Evolutionary conservation across 2,797 vertebrate species (phyloP).

Genomic region (Arvicola amphibius): DNA sequence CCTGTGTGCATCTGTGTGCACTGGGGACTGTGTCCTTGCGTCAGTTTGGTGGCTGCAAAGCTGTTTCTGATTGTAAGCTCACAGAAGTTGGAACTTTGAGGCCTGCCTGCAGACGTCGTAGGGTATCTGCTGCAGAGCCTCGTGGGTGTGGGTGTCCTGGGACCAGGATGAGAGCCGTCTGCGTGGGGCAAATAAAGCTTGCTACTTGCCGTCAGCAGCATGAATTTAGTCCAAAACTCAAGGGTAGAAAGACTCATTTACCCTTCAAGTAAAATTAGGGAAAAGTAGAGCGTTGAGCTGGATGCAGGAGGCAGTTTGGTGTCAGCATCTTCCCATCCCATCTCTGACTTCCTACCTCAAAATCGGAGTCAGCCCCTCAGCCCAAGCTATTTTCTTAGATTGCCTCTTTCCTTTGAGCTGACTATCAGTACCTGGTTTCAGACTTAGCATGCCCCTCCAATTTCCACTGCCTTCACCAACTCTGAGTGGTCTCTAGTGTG

Average conservation of each 20-base stretch:
- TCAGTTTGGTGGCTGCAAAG: neutral
- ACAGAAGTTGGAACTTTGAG: neutral
- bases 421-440: fast-evolving
- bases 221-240: neutral
- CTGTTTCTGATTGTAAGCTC: neutral
- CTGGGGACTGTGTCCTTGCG: neutral
- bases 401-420: no score
- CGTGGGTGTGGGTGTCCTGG: neutral
- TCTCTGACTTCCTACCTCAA: neutral
- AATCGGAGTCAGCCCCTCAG: no score
- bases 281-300: neutral
- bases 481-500: no score
- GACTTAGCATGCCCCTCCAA: no score
- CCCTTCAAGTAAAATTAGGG: neutral
- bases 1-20: neutral
- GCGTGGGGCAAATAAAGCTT: neutral
- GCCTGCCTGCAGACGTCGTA: neutral
- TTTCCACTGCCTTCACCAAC: neutral
- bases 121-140: neutral
- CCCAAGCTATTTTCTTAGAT: neutral
- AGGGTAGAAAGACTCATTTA: neutral
- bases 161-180: neutral
- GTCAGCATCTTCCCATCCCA: neutral
- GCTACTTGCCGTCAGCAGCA: neutral
- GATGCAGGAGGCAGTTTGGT: neutral